phyloP scores from a whole-genome alignment of 2,888 invertebrate genomes.

The Mycalesis mineus region DNA sequence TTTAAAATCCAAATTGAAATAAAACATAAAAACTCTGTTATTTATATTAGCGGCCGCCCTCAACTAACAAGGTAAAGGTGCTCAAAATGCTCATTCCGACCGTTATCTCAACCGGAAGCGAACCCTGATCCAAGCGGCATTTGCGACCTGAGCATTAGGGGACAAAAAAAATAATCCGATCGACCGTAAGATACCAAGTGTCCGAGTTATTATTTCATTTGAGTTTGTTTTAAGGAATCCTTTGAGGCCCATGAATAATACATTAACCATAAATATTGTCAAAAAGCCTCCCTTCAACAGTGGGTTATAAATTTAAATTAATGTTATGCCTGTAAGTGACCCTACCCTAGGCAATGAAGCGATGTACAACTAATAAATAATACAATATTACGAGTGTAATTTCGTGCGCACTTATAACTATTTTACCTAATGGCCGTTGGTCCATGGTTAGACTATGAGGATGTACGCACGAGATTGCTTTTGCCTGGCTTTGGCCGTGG shows the following conservation, averaged over 20 bases:
- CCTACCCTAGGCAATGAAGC: slow-evolving; percentile 19
- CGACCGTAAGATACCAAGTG: slow-evolving; percentile 62
- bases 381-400: slow-evolving; percentile 10
- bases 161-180: slow-evolving; percentile 61
- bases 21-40: neutral
- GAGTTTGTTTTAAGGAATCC: slow-evolving; percentile 54
- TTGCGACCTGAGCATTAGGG: slow-evolving; percentile 47
- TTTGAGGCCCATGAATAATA: slow-evolving; percentile 30
- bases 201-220: slow-evolving; percentile 60
- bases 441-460: too few species aligned
- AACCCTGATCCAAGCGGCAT: neutral
- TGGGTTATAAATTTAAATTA: slow-evolving; percentile 24
- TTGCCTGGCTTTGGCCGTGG: too few species aligned
- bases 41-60: neutral
- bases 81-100: neutral
- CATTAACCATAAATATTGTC: slow-evolving; percentile 25
- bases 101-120: slow-evolving; percentile 5
- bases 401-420: neutral
- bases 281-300: slow-evolving; percentile 21
- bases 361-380: slow-evolving; percentile 18
- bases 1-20: neutral
- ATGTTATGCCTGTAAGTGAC: slow-evolving; percentile 22
- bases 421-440: too few species aligned
- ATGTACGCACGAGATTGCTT: too few species aligned
- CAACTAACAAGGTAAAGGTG: slow-evolving; percentile 1